These are phyloP conservation scores for Haemorhous mexicanus DNA, from an alignment of 2,113 vertebrate genomes.

Conservation along the genomic window DNA sequence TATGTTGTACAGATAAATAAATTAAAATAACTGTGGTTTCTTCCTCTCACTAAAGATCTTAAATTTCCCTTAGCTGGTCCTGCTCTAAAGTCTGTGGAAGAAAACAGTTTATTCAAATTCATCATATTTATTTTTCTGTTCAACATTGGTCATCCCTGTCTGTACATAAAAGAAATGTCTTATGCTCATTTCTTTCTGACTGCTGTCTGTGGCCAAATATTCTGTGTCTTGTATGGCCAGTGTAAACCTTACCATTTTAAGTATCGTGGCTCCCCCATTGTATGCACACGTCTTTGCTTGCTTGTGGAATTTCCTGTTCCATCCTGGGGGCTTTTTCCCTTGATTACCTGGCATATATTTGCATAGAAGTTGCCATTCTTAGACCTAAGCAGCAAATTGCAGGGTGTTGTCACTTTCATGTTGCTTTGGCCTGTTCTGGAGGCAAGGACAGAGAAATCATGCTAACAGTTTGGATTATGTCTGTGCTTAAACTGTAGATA, in stretches of 20 bases:
- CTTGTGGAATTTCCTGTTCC: neutral
- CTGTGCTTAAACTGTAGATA: neutral
- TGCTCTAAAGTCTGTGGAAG: neutral
- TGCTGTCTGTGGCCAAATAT: neutral
- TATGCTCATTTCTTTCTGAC: neutral
- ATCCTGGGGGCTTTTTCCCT: neutral
- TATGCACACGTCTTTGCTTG: neutral
- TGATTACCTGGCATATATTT: neutral
- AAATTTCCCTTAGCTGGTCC: neutral
- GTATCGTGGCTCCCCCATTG: accelerated
- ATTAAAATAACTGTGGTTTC: neutral
- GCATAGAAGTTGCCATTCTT: neutral
- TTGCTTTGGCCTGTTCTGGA: neutral
- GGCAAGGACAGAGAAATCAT: neutral
- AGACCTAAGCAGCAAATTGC: neutral
- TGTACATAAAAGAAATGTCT: neutral
- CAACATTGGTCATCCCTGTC: neutral
- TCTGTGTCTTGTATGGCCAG: neutral
- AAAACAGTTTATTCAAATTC: neutral
- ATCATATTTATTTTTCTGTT: neutral
- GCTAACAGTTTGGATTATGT: neutral
- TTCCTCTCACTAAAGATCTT: neutral
- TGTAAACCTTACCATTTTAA: neutral
- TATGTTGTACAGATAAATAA: neutral
- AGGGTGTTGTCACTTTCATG: neutral